A percentile compares a stretch with the other conserved stretches of the same genome.
phyloP scores from a whole-genome alignment of 1,140 invertebrate genomes.

The Hestina assimilis region DNA sequence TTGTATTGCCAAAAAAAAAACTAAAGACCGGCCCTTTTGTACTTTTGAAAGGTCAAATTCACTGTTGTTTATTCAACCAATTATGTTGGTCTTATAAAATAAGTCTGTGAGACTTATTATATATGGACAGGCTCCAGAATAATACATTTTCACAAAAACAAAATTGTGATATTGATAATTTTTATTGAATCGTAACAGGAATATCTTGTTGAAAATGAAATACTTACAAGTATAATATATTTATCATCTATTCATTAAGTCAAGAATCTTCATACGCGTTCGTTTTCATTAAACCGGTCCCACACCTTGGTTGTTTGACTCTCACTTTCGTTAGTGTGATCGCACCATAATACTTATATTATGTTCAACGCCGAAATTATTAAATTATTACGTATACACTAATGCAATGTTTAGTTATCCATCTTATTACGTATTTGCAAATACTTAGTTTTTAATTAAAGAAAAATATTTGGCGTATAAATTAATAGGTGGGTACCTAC shows the following conservation, averaged over 20 bases:
- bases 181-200: not conserved
- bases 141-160: too few relatives aligned
- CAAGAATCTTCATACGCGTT: constrained; percentile 15
- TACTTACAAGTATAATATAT: too few relatives aligned
- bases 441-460: not conserved
- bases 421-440: not conserved
- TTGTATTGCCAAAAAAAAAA: too few relatives aligned
- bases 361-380: constrained; percentile 1
- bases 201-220: not conserved
- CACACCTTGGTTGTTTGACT: constrained; percentile 19
- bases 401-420: constrained; percentile 5
- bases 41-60: too few relatives aligned
- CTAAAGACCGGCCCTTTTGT: too few relatives aligned
- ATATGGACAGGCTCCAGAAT: too few relatives aligned
- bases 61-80: too few relatives aligned
- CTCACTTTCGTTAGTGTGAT: constrained; percentile 20
- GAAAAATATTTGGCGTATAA: constrained; percentile 5
- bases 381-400: constrained; percentile 6
- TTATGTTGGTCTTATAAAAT: too few relatives aligned
- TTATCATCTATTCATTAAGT: not conserved
- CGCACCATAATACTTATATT: not conserved
- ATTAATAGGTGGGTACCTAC: too few relatives aligned
- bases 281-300: constrained; percentile 26
- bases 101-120: too few relatives aligned
- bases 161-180: not conserved